Evolutionary conservation across 2,113 vertebrate species (phyloP), one percentile per base, ranked within the genome.

Genomic region (Prochilodus magdalenae): DNA sequence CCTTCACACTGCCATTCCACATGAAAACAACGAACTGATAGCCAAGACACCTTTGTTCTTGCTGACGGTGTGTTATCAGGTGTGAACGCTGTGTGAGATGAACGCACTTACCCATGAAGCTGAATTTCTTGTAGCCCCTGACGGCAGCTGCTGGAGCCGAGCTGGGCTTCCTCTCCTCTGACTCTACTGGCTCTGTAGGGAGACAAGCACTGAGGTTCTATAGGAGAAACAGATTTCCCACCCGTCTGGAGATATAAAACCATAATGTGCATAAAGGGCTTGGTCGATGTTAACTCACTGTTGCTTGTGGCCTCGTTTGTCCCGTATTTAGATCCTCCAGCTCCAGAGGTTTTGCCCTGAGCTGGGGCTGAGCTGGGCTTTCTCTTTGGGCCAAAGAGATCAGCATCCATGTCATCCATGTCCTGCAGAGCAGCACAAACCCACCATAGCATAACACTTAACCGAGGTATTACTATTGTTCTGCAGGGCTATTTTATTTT

Each of bases 351-450:
- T 80, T 92, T 95, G 59, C 79, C 91, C 86, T 89, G 92, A 69
- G 77, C 77, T 0, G 91, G 90, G 24, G 90, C 84, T 3, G 86
- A 90, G 29, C 77, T 86, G 8, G 89, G 83, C 81, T 93, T 96
- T 83, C 89, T 93, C 36, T 89, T 91, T 36, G 90, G 87, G 57
- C 91, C 85, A 75, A 97, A 92, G 59, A 97, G 89, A 22, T 96
- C 94, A 4, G 93, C 94, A 3, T 96, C 96, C 95, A 97, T 91
- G 33, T 95, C 94, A 0, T 97, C 96, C 44, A 96, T 92, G 67
- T 95, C 92, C 97, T 97, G 87, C 22, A 66, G 73, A 3, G 15
- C 72, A 75, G 18, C 13, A 73, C 12, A 62, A 44, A 29, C 33
- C 80, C 65, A 66, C 16, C 36, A 24, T 26, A 80, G 59, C 15